Conservation (phyloP, 2,888 invertebrate genomes). For the Cyrtodaria siliqua region DNA sequence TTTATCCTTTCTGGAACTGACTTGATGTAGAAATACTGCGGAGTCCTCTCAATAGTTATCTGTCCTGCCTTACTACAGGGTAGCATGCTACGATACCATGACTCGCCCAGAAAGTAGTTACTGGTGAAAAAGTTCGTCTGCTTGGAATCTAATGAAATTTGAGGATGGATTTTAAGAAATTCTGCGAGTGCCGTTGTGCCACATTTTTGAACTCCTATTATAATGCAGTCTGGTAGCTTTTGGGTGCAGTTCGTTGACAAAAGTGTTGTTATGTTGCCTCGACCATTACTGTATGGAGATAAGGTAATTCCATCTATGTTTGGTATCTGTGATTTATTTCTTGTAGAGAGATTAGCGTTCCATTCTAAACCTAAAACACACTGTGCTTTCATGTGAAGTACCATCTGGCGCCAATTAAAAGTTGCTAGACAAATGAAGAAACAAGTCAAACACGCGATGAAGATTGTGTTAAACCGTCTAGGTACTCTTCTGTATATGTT, state of each 20-base stretch:
- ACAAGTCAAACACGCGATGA: no score
- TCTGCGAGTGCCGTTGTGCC: conserved; percentile 32
- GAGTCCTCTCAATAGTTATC: conserved; percentile 18
- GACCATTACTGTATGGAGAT: no score
- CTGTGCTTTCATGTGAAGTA: no score
- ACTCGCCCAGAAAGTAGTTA: conserved; percentile 10
- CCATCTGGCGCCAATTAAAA: no score
- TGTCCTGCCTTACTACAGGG: conserved; percentile 8
- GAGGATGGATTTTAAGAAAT: conserved; percentile 25
- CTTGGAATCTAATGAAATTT: conserved; percentile 14
- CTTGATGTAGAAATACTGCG: conserved; percentile 32
- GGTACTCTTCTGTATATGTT: no score
- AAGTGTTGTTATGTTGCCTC: no score
- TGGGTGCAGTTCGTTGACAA: neutral
- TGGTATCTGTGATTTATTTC: no score
- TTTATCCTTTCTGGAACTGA: conserved; percentile 15
- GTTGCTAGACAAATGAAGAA: no score
- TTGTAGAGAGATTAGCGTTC: no score
- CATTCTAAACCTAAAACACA: no score
- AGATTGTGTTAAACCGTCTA: no score
- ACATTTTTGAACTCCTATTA: conserved; percentile 36
- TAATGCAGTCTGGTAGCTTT: conserved; percentile 15
- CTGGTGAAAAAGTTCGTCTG: conserved; percentile 27
- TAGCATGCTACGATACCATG: conserved; percentile 16
- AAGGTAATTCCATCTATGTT: no score